Base-by-base conservation (phyloP, 2,113 vertebrate species). In the Sitta europaea region DNA sequence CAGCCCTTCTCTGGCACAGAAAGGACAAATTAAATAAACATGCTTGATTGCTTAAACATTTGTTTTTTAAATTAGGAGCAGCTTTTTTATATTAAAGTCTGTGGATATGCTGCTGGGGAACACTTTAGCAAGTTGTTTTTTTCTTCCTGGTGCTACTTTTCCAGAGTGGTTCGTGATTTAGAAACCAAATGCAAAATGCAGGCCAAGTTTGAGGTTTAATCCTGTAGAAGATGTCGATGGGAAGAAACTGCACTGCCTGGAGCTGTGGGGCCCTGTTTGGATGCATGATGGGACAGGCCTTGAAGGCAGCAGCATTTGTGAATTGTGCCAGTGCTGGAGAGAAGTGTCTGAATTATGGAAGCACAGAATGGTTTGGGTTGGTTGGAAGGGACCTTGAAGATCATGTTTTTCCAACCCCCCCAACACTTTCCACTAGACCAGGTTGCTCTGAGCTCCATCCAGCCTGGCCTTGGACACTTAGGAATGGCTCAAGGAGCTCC, bases 21-120 rank as follows among this genome's bases (percentile, higher is more conserved):
- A 61, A 93, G 75, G 80, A 77, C 81, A 76, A 93, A 96, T 97
- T 86, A 94, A 97, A 95, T 94, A 97, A 96, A 92, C 90, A 92
- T 91, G 88, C 78, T 88, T 78, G 92, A 92, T 94, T 68, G 86
- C 96, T 96, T 88, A 93, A 95, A 95, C 83, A 74, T 91, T 95
- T 96, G 86, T 67, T 83, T 97, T 95, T 94, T 84, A 92, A 90
- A 94, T 92, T 88, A 90, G 72, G 84, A 77, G 90, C 88, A 94
- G 91, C 70, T 89, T 96, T 97, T 96, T 92, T 90, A 4, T 76
- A 95, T 93, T 96, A 94, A 89, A 89, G 66, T 73, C 33, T 77
- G 82, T 71, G 93, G 95, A 57, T 92, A 33, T 65, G 43, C 92
- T 96, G 92, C 86, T 91, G 77, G 80, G 88, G 88, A 96, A 76